Evolutionary conservation across 2,888 invertebrate genomes (phyloP).

Genomic region (Meliscaeva auricollis): DNA sequence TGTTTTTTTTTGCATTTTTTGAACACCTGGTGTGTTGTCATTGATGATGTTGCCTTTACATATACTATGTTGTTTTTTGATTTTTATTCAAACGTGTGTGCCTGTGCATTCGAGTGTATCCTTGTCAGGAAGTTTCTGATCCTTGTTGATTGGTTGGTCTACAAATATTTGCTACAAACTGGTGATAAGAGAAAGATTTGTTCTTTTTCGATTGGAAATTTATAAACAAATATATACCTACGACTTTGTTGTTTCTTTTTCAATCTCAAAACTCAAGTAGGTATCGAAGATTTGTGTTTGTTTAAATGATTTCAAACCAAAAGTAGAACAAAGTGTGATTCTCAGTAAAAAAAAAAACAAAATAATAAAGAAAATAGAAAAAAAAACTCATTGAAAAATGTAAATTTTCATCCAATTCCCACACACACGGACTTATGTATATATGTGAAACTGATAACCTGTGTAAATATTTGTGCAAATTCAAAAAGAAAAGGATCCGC

Average conservation of each 20-base stretch:
- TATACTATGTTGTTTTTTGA: slow-evolving; percentile 11
- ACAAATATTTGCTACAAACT: slow-evolving; percentile 62
- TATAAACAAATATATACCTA: slow-evolving; percentile 24
- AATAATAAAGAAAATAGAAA: slow-evolving; percentile 22
- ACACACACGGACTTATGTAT: neutral
- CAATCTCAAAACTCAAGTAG: neutral
- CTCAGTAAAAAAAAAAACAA: slow-evolving; percentile 17
- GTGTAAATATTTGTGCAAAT: slow-evolving; percentile 62
- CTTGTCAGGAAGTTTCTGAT: slow-evolving; percentile 35
- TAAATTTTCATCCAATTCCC: neutral
- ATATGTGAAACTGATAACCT: slow-evolving; percentile 62
- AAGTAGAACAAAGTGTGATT: slow-evolving; percentile 61
- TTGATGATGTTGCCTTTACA: slow-evolving; percentile 27
- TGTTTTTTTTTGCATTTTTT: slow-evolving; percentile 24
- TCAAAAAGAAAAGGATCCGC: slow-evolving; percentile 58
- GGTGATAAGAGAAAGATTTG: slow-evolving; percentile 56
- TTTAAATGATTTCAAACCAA: slow-evolving; percentile 42
- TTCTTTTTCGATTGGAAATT: slow-evolving; percentile 42
- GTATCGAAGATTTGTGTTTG: slow-evolving; percentile 7
- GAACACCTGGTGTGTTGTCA: slow-evolving; percentile 67
- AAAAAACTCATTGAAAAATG: too few relatives aligned
- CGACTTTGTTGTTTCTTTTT: neutral
- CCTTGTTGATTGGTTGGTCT: slow-evolving; percentile 72
- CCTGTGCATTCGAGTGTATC: slow-evolving; percentile 45
- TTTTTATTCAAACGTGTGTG: slow-evolving; percentile 42